These are phyloP conservation scores for Ochlodes sylvanus DNA, from an alignment of 2,888 invertebrate genomes.

Conservation along the genomic window DNA sequence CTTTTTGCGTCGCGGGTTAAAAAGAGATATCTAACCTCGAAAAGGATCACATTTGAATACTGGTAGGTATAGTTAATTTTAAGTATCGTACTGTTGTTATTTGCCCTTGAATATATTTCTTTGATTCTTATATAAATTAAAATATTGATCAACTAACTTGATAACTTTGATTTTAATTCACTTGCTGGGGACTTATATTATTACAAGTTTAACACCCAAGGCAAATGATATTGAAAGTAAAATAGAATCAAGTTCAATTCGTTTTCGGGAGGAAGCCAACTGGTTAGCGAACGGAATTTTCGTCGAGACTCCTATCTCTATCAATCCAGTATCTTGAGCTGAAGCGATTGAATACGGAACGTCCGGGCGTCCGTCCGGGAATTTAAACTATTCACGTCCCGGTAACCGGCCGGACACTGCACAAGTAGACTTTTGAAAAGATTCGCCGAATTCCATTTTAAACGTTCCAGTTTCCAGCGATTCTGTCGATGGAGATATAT, in stretches of 20 bases:
- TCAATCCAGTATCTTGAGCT: constrained; percentile 34
- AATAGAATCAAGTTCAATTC: constrained; percentile 5
- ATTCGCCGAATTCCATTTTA: constrained; percentile 17
- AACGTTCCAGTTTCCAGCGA: background rate
- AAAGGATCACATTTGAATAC: too few relatives aligned
- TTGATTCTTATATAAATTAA: too few relatives aligned
- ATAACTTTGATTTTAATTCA: too few relatives aligned
- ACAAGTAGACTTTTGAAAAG: constrained; percentile 12
- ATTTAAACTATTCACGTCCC: constrained; percentile 53
- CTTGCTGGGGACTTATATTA: too few relatives aligned
- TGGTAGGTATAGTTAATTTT: too few relatives aligned
- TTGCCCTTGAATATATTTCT: too few relatives aligned
- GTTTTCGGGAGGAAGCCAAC: background rate
- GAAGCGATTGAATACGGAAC: constrained; percentile 58
- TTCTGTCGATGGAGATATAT: constrained; percentile 15
- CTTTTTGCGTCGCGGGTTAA: too few relatives aligned
- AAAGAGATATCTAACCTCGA: too few relatives aligned
- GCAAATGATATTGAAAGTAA: too few relatives aligned
- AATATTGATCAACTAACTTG: too few relatives aligned
- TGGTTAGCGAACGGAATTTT: constrained; percentile 15
- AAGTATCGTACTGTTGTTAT: too few relatives aligned
- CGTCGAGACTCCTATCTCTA: constrained; percentile 4
- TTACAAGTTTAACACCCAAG: too few relatives aligned
- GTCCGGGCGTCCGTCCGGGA: constrained; percentile 48
- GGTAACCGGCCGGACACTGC: constrained; percentile 33